These are phyloP conservation scores for Volucella inflata DNA, from an alignment of 2,888 invertebrate genomes.

Conservation along the genomic window DNA sequence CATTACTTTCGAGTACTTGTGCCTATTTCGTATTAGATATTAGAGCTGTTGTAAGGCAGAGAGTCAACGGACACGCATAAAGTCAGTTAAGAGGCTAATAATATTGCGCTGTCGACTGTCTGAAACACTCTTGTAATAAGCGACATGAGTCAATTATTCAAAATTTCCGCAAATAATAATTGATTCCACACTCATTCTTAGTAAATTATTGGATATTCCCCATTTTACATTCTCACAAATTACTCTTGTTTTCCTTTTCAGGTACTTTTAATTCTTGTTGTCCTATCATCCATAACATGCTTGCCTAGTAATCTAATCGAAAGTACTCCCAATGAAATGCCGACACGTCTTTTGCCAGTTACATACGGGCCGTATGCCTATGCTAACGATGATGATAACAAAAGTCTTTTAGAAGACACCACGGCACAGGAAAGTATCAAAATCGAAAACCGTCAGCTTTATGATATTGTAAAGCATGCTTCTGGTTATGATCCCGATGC, in stretches of 20 bases:
- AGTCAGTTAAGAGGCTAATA: no score
- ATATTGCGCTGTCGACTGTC: no score
- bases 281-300: neutral
- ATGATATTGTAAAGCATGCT: constrained; percentile 57
- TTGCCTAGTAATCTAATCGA: neutral
- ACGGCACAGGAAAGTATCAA: constrained; percentile 40
- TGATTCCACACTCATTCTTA: no score
- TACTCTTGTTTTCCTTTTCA: constrained; percentile 4
- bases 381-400: neutral
- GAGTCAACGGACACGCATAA: no score
- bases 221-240: no score
- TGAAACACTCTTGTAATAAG: no score
- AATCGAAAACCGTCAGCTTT: constrained; percentile 55
- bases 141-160: no score
- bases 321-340: constrained; percentile 22
- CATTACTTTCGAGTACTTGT: no score
- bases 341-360: constrained; percentile 33
- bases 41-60: no score
- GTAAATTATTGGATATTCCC: no score
- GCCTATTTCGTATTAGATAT: no score
- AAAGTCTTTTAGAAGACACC: constrained; percentile 5
- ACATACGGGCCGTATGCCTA: constrained; percentile 7
- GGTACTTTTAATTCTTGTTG: constrained; percentile 6
- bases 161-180: no score
- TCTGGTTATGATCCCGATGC: constrained; percentile 48